These are phyloP conservation scores for Cranoglanis bouderius DNA, from an alignment of 2,113 vertebrate species.

Conservation along the genomic window DNA sequence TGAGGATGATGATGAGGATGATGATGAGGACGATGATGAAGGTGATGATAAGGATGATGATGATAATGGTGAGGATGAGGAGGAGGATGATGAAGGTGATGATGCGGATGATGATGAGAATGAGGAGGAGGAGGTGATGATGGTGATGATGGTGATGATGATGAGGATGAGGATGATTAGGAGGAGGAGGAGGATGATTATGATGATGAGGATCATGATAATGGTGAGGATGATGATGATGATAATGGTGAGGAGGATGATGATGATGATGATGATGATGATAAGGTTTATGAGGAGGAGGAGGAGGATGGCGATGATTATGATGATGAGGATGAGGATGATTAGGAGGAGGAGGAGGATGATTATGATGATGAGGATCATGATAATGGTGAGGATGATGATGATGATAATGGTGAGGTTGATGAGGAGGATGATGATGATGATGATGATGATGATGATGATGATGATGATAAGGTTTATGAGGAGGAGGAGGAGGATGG, in stretches of 20 bases:
- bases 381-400: not conserved
- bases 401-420: not conserved
- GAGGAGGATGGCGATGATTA: not conserved
- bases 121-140: not conserved
- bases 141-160: not conserved
- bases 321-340: not conserved
- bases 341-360: not conserved
- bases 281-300: accelerated
- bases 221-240: not conserved
- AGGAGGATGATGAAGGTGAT: not conserved
- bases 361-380: not conserved
- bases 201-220: not conserved
- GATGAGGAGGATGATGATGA: not conserved
- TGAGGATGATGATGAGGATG: not conserved
- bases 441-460: not conserved
- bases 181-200: not conserved
- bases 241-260: not conserved
- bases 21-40: not conserved
- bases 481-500: no score
- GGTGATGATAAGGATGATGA: not conserved
- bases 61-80: not conserved
- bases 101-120: not conserved
- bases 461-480: not conserved
- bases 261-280: not conserved
- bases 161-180: not conserved